Evolutionary conservation across 2,888 invertebrate genomes (phyloP).

Genomic region (Chalcosyrphus nemorum): DNA sequence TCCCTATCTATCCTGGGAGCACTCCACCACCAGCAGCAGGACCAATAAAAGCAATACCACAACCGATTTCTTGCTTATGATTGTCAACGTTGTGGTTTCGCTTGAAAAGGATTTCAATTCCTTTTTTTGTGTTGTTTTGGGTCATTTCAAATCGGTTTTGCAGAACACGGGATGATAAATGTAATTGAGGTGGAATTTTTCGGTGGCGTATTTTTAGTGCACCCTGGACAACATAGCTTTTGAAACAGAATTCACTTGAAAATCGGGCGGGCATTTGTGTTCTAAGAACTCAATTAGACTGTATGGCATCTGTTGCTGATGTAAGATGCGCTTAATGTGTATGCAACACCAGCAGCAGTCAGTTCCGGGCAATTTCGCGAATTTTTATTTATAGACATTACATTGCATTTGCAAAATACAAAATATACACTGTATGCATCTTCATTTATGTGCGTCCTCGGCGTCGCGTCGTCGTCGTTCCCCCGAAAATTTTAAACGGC

Average conservation of each 20-base stretch:
- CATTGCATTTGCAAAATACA: slow-evolving; percentile 18
- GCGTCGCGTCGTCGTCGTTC: background rate
- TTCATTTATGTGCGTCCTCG: slow-evolving; percentile 26
- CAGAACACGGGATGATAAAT: slow-evolving; percentile 53
- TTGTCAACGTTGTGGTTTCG: slow-evolving; percentile 57
- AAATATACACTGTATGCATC: slow-evolving; percentile 41
- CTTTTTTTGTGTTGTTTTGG: background rate
- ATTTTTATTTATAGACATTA: slow-evolving; percentile 66
- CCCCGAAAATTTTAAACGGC: background rate
- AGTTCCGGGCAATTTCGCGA: slow-evolving; percentile 73
- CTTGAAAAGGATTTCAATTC: slow-evolving; percentile 21
- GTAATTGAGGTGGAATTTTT: slow-evolving; percentile 27
- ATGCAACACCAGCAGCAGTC: slow-evolving; percentile 39
- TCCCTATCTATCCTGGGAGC: slow-evolving; percentile 57
- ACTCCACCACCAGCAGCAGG: slow-evolving; percentile 45
- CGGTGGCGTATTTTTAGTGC: background rate
- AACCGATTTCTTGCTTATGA: slow-evolving; percentile 69
- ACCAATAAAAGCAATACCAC: slow-evolving; percentile 68
- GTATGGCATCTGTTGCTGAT: slow-evolving; percentile 63
- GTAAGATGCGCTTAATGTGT: slow-evolving; percentile 47
- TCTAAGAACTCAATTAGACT: slow-evolving; percentile 64
- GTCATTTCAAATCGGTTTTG: background rate
- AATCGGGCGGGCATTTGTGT: background rate
- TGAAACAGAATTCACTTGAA: slow-evolving; percentile 40
- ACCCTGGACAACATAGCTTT: background rate